A percentile compares a stretch with the other conserved stretches of the same genome.
Evolutionary conservation across 2,797 vertebrate species (phyloP).

Genomic region (Peromyscus melanophrys): DNA sequence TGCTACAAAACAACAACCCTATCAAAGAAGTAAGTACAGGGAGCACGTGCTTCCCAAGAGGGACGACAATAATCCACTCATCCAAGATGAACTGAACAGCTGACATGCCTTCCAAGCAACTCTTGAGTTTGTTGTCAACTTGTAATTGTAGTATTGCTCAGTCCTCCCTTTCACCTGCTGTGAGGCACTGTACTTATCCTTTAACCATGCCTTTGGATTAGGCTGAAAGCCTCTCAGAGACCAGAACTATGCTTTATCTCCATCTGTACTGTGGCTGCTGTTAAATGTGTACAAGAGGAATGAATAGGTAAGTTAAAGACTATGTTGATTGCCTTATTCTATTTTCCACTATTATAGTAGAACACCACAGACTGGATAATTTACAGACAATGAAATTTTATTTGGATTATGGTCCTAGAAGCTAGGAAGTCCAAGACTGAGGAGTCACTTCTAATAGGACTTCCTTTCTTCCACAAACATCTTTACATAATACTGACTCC

Average conservation of each 20-base stretch:
- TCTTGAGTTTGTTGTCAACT: not conserved
- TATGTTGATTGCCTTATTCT: not conserved
- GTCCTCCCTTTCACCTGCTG: not conserved
- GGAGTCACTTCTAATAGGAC: not conserved
- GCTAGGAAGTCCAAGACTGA: not conserved
- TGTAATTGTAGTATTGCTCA: not conserved
- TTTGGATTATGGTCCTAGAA: not conserved
- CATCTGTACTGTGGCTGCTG: not conserved
- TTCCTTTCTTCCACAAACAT: not conserved
- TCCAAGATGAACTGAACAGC: not conserved
- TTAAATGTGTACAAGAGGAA: not conserved
- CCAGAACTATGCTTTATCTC: not conserved
- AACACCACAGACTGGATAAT: not conserved
- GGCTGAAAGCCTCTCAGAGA: not conserved
- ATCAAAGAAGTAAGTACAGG: slow-evolving; percentile 28
- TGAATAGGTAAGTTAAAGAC: not conserved
- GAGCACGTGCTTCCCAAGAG: not conserved
- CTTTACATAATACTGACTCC: not conserved
- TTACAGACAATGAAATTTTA: not conserved
- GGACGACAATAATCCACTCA: not conserved
- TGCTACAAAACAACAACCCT: slow-evolving; percentile 69
- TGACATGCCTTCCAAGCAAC: not conserved
- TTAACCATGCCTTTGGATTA: not conserved
- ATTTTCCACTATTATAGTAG: not conserved
- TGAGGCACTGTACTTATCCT: not conserved